A percentile compares a stretch with the other conserved stretches of the same genome.
Conservation (phyloP, 2,888 invertebrate genomes). For the Helicoverpa assulta region DNA sequence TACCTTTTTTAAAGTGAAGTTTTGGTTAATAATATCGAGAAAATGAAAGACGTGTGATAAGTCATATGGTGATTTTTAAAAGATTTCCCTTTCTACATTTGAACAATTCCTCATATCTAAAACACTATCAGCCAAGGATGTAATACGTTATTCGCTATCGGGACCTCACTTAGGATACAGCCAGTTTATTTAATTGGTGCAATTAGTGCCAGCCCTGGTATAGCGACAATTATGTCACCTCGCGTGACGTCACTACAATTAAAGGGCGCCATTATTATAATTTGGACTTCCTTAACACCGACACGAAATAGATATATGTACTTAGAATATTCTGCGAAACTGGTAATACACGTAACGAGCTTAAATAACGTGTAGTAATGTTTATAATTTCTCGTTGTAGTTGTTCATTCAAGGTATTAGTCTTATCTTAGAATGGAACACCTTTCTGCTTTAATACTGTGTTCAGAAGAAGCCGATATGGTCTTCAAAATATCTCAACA, state of each 20-base stretch:
- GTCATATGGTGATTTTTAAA: too few species aligned
- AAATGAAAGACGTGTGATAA: too few species aligned
- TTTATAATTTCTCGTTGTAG: background rate
- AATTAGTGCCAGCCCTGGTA: constrained; percentile 56
- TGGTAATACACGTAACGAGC: background rate
- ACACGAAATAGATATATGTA: constrained; percentile 19
- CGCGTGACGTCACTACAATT: constrained; percentile 66
- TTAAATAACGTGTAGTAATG: background rate
- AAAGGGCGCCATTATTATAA: constrained; percentile 64
- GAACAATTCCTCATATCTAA: background rate
- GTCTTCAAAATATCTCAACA: too few species aligned
- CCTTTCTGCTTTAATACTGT: background rate
- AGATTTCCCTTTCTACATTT: too few species aligned
- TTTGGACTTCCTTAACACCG: constrained; percentile 64
- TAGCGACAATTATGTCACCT: constrained; percentile 65
- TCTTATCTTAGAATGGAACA: background rate
- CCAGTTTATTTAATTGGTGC: constrained; percentile 55
- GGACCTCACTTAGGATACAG: constrained; percentile 50
- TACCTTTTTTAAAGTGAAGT: too few species aligned
- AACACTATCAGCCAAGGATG: constrained; percentile 23
- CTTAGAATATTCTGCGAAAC: constrained; percentile 15
- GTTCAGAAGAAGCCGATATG: too few species aligned
- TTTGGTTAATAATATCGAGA: too few species aligned
- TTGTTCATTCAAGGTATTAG: background rate
- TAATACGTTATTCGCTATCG: constrained; percentile 26